Base-by-base conservation (phyloP, 1,140 invertebrate genomes). In the Ceratina japonica region DNA sequence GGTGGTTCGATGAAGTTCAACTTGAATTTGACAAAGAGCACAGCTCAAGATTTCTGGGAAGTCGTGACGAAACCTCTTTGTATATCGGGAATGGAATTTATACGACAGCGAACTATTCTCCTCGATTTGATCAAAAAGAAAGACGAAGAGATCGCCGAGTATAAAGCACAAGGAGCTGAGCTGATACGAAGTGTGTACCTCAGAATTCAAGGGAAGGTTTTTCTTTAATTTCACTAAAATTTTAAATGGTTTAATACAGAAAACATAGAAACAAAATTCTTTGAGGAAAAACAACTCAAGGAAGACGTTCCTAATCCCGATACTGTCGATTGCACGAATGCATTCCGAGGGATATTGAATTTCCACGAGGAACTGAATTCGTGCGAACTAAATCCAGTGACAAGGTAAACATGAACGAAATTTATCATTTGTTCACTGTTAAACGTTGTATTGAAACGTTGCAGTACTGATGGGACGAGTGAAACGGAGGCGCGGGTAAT, bases 121-220 rank as follows among this genome's bases (percentile, higher is more conserved):
- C 61, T 88, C 51, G 82, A 90, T 66, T 71, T 91, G 27, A 69
- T 91, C 15, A 88, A 87, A n/a, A 87, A 66, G 8, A 92, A 92
- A 31, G 90, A 92, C 75, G 65, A 80, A 22, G 91, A 92, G 81
- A 91, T 92, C 70, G 68, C 72, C 7, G 91, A 91, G 51, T 92
- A 92, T 56, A 92, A 89, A 87, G 84, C 88, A 7, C 82, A 86
- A 81, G 91, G 91, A 24, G 89, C 88, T 20, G 59, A 89, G 76
- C 80, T 92, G 58, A 86, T 89, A 37, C 82, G 89, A 84, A 89
- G 91, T 91, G 82, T 18, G 72, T 59, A 24, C 5, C 37, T 44
- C 0, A 0, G 10, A 44, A 44, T 44, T 8, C 3, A 44, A 7
- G 37, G 10, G 37, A 44, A 7, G 3, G 37, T 44, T 8, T 44